Evolutionary conservation across 1,140 invertebrate genomes (phyloP).

Genomic region (Lepidurus couesii): DNA sequence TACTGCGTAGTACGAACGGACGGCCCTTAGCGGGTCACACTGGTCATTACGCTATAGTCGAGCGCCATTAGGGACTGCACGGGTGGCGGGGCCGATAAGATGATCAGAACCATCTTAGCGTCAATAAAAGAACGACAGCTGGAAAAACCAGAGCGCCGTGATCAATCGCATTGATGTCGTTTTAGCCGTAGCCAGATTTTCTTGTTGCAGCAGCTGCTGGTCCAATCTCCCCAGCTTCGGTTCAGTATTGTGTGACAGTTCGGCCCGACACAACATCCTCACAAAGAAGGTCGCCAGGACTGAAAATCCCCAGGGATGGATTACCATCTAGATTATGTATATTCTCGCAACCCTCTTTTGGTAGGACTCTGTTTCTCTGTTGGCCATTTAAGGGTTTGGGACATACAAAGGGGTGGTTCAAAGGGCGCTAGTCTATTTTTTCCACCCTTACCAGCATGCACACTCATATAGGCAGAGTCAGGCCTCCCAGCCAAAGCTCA

Average conservation of each 20-base stretch:
- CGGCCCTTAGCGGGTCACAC: too few species aligned
- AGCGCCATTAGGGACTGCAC: too few species aligned
- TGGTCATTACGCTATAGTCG: too few species aligned
- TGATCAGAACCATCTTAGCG: too few species aligned
- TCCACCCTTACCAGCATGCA: not conserved
- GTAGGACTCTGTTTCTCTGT: not conserved
- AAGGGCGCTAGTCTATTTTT: not conserved
- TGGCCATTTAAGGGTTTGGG: not conserved
- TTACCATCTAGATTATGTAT: slow-evolving; percentile 6
- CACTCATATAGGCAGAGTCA: not conserved
- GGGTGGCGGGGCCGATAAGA: too few species aligned
- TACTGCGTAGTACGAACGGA: too few species aligned
- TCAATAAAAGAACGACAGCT: too few species aligned
- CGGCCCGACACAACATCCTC: not conserved
- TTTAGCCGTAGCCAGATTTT: too few species aligned
- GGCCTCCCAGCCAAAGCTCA: slow-evolving; percentile 11
- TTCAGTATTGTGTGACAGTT: not conserved
- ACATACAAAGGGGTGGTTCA: not conserved
- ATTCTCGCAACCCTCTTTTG: not conserved
- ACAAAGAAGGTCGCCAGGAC: not conserved
- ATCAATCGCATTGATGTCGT: too few species aligned
- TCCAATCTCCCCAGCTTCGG: not conserved
- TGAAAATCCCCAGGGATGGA: not conserved
- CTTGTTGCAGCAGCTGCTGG: slow-evolving; percentile 1
- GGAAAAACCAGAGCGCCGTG: too few species aligned